phyloP scores from a whole-genome alignment of 1,140 invertebrate genomes.

The Lethrus apterus region DNA sequence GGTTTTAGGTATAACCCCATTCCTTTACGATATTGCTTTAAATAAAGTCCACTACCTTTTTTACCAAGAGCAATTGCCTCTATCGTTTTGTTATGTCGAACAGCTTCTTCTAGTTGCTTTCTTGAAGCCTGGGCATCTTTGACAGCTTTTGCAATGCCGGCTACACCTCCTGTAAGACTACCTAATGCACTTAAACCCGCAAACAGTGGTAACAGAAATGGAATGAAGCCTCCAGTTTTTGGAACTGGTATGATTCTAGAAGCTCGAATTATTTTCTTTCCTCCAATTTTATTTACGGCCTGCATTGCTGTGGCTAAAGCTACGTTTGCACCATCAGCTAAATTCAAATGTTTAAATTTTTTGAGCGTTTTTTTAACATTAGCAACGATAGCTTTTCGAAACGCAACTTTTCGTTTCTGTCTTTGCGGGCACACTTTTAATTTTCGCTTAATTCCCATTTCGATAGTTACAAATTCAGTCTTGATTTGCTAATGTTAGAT shows the following conservation, averaged over 20 bases:
- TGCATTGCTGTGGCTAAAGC: neutral
- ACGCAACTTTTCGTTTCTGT: no score
- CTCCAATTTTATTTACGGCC: neutral
- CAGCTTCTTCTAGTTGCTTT: constrained; percentile 29
- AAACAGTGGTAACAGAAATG: constrained; percentile 36
- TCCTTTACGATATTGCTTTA: constrained; percentile 30
- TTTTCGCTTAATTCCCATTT: neutral
- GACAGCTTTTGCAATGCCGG: constrained; percentile 34
- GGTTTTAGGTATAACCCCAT: neutral
- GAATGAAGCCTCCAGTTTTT: constrained; percentile 36
- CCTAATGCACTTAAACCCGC: constrained; percentile 37
- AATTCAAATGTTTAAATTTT: neutral
- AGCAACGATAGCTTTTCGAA: no score
- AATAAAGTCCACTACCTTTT: constrained; percentile 34
- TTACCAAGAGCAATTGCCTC: constrained; percentile 33
- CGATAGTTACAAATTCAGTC: neutral
- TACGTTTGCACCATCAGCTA: neutral
- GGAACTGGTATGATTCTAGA: constrained; percentile 34
- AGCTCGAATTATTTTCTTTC: constrained; percentile 18
- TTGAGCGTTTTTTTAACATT: neutral
- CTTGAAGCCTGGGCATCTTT: constrained; percentile 31
- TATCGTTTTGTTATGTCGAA: constrained; percentile 36
- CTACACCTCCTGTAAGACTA: constrained; percentile 30
- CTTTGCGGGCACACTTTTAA: neutral
- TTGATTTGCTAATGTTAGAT: neutral